Base-by-base conservation (phyloP, 1,140 invertebrate species). In the Drosophila varians region DNA sequence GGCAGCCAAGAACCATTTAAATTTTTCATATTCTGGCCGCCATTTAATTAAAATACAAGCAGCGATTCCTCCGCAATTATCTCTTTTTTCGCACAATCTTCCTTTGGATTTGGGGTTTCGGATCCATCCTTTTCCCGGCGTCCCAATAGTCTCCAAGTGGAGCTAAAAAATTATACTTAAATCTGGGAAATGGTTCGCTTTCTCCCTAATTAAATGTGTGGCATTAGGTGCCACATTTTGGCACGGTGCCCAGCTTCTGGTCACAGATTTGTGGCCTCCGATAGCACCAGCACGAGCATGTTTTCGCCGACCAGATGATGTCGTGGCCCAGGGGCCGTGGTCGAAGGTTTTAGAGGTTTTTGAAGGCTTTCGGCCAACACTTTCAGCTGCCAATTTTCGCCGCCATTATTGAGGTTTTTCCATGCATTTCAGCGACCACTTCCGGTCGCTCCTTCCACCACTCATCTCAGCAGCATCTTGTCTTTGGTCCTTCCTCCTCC, bases 41-140 rank as follows among this genome's bases (percentile, higher is more conserved):
- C 36, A 42, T 73, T 64, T 84, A 79, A 84, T 84, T 84, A 75
- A 84, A 86, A 66, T 73, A 52, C 53, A 58, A 73, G 64, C 68
- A 75, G 49, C 66, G 53, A 76, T 57, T 68, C 61, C 55, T 60
- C 38, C 36, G 36, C 56, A 78, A 74, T 83, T 79, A 72, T 73
- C 72, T 69, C 46, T 58, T 80, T 74, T 84, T 49, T 42, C 55
- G 47, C 9, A 28, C 16, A 9, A 18, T 42, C 12, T 38, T 16
- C 12, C 4, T 19, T 46, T 6, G 3, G 40, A 40, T 48, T 66
- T 47, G 28, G 46, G 66, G 14, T 65, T 52, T 31, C 47, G n/a
- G n/a, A 68, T 19, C 16, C 43, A 28, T 62, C 70, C 43, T 45
- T 57, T 5, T 47, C 60, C 28, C 48, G 16, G 42, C 14, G 42